Conservation (phyloP, 2,888 invertebrate genomes). For the Willowsia nigromaculata region DNA sequence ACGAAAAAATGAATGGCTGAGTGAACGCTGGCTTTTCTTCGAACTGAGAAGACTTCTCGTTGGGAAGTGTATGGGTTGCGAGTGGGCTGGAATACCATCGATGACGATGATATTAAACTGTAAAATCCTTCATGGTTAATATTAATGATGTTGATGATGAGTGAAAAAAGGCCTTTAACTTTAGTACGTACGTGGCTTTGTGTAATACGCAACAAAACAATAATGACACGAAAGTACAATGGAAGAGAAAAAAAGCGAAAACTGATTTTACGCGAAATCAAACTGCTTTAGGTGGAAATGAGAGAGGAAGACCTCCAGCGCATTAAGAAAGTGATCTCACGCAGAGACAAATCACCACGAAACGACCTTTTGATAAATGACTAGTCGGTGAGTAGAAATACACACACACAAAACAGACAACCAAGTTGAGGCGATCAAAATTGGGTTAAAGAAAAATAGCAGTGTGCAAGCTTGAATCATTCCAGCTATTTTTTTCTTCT, state of each 20-base stretch:
- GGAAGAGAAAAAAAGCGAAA: not conserved
- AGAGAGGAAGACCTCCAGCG: slow-evolving; percentile 66
- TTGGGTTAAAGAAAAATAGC: slow-evolving; percentile 42
- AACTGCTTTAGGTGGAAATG: slow-evolving; percentile 9
- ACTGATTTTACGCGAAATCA: slow-evolving; percentile 24
- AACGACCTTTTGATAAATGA: slow-evolving; percentile 69
- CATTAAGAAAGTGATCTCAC: slow-evolving; percentile 69
- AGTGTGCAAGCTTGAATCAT: not conserved
- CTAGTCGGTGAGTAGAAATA: not conserved
- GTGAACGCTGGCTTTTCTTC: not conserved
- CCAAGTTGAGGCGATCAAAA: slow-evolving; percentile 41
- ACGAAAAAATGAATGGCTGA: slow-evolving; percentile 27
- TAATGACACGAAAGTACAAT: slow-evolving; percentile 36
- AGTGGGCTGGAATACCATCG: not conserved
- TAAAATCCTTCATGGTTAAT: not conserved
- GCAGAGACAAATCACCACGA: slow-evolving; percentile 69
- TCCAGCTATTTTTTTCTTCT: slow-evolving; percentile 13
- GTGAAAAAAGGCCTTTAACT: slow-evolving; percentile 18
- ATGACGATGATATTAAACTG: not conserved
- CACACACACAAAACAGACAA: not conserved
- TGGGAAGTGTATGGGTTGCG: slow-evolving; percentile 39
- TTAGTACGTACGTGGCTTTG: not conserved
- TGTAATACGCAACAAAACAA: slow-evolving; percentile 20
- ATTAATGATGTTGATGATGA: not conserved
- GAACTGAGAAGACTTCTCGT: not conserved